Percentiles rank a stretch among this genome's conserved stretches.
Evolutionary conservation across 2,888 invertebrate species (phyloP).

Genomic region (Cephalotes varians): DNA sequence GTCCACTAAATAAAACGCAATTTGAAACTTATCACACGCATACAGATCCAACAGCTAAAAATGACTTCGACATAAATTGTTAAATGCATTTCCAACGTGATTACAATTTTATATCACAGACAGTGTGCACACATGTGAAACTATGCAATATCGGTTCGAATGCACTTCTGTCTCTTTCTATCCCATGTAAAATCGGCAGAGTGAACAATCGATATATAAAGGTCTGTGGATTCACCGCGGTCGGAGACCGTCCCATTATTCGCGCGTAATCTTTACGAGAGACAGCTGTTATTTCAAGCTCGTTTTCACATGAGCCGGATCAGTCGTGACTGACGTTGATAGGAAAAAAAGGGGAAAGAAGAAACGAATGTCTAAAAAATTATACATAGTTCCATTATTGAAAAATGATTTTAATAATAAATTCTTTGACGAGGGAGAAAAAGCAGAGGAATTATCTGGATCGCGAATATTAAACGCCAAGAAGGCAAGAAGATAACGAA

Average conservation of each 20-base stretch:
- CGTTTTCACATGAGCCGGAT: conserved; percentile 28
- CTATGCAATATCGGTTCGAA: too few species aligned
- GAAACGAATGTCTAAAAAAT: not conserved
- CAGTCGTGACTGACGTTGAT: conserved; percentile 9
- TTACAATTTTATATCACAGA: too few species aligned
- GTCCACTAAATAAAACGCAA: too few species aligned
- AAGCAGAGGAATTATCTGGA: not conserved
- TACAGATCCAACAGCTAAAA: too few species aligned
- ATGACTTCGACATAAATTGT: too few species aligned
- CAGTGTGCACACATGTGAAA: too few species aligned
- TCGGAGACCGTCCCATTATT: conserved; percentile 55
- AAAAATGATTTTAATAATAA: conserved; percentile 18
- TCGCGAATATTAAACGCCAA: conserved; percentile 1
- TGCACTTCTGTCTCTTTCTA: too few species aligned
- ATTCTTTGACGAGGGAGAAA: not conserved
- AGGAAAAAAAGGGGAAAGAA: too few species aligned
- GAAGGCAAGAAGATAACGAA: not conserved
- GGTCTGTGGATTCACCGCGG: conserved; percentile 67
- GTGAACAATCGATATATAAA: too few species aligned
- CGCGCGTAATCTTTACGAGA: conserved; percentile 49
- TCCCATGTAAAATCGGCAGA: too few species aligned
- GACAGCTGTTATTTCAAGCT: conserved; percentile 56
- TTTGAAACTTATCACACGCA: too few species aligned
- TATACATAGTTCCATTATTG: not conserved
- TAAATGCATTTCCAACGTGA: too few species aligned